Conservation (phyloP, 1,140 invertebrate species). For the Pseudachorutes palmiensis region DNA sequence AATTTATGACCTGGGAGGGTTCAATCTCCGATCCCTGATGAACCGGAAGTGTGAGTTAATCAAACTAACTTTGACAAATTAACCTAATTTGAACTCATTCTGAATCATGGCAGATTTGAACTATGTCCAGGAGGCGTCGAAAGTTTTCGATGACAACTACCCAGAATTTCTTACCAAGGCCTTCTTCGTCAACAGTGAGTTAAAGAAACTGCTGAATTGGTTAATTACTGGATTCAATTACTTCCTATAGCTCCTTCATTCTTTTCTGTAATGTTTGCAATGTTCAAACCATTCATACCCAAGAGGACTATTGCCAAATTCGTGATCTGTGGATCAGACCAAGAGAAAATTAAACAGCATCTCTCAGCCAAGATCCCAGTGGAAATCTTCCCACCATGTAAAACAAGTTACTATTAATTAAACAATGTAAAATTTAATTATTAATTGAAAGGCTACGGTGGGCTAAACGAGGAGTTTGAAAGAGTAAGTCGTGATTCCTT, state of each 20-base stretch:
- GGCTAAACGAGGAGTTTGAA: conserved; percentile 6
- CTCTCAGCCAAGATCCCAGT: conserved; percentile 2
- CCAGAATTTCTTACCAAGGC: conserved; percentile 6
- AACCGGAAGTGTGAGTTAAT: background rate
- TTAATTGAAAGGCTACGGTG: background rate
- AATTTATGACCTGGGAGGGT: background rate
- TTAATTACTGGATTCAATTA: background rate
- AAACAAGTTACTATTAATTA: background rate
- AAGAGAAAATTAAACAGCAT: background rate
- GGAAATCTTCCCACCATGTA: background rate
- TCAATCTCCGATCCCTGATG: background rate
- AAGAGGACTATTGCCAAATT: background rate
- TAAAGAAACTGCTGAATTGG: background rate
- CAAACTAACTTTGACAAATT: background rate
- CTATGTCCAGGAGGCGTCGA: background rate
- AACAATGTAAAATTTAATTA: no score
- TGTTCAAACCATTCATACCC: conserved; percentile 2
- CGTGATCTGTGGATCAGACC: conserved; percentile 1
- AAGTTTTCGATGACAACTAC: background rate
- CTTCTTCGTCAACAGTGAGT: conserved; percentile 5
- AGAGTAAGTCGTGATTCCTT: background rate
- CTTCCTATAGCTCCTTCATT: conserved; percentile 1
- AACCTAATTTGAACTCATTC: background rate
- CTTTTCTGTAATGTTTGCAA: conserved; percentile 4
- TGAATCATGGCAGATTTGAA: conserved; percentile 13